Evolutionary conservation across 1,140 invertebrate species (phyloP).

Genomic region (Ips typographus): DNA sequence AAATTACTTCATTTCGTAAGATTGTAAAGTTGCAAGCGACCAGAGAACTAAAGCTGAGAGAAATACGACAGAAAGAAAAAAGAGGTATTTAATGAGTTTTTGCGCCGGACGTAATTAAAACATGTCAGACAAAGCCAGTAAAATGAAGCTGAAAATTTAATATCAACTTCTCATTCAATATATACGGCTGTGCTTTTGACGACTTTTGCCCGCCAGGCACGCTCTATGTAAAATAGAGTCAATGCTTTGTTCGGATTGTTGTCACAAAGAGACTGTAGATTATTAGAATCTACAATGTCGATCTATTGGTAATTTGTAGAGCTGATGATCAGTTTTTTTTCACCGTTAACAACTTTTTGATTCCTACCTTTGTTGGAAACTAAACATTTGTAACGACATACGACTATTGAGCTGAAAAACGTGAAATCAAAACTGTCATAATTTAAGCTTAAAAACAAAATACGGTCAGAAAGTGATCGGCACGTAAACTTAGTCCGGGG

Average conservation of each 20-base stretch:
- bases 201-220: slow-evolving; percentile 2
- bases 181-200: slow-evolving; percentile 13
- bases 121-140: slow-evolving; percentile 11
- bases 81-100: no score
- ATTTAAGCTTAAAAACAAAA: no score
- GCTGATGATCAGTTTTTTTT: no score
- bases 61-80: not conserved
- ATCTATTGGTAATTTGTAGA: not conserved
- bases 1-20: not conserved
- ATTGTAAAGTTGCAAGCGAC: not conserved
- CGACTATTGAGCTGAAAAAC: no score
- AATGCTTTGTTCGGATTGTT: slow-evolving; percentile 7
- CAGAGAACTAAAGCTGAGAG: not conserved
- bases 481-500: no score
- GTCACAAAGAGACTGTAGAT: slow-evolving; percentile 6
- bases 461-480: no score
- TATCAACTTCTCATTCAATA: slow-evolving; percentile 12
- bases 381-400: no score
- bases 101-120: slow-evolving; percentile 11
- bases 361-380: no score
- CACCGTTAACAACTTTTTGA: no score
- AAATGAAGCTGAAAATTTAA: slow-evolving; percentile 15
- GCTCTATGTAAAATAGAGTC: slow-evolving; percentile 13
- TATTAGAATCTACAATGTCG: not conserved
- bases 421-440: no score